Evolutionary conservation across 2,113 vertebrate genomes (phyloP), one percentile per base, ranked within the genome.

Genomic region (Chionis minor): DNA sequence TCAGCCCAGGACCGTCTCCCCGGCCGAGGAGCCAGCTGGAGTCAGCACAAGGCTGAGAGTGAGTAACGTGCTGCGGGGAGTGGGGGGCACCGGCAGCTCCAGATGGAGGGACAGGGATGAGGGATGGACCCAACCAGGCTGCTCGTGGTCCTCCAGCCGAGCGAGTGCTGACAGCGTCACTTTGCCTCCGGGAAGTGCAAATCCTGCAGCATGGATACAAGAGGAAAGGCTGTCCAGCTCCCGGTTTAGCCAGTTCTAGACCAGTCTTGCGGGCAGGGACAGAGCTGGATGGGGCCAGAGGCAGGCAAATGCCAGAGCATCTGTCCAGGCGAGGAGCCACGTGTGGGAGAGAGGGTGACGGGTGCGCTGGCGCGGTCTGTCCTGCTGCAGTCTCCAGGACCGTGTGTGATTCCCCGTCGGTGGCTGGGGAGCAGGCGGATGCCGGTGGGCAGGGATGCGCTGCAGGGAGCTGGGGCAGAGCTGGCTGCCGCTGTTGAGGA

Each of bases 41-140:
- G 20, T 5, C 2, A 1, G 40, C 28, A 14, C 89, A 81, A 69
- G 71, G 61, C 38, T 38, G 83, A 67, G 75, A 44, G 54, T 27
- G 67, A 77, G 42, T 14, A 58, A 83, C 0, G 0, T 10, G 1
- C 23, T 9, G 2, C 1, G 47, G 42, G 35, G 42, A 14, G 6
- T 5, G 24, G n/a, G 28, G 84, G n/a, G 19, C 71, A 70, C 27
- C 8, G 0, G 71, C 49, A 65, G 40, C 66, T 80, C 45, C 24
- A 10, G 44, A 3, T 1, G 3, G 3, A 65, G 75, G 56, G 38
- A 49, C 7, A 17, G 61, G 56, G 49, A 23, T 2, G 14, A 65
- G 75, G 45, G 77, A 28, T 8, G 52, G 38, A 26, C 42, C 20
- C 54, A 30, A 3, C 30, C 47, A 28, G 55, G 69, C 72, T 67